Evolutionary conservation across 2,888 invertebrate genomes (phyloP), one percentile per base, ranked within the genome.

Genomic region (Bedellia somnulentella): DNA sequence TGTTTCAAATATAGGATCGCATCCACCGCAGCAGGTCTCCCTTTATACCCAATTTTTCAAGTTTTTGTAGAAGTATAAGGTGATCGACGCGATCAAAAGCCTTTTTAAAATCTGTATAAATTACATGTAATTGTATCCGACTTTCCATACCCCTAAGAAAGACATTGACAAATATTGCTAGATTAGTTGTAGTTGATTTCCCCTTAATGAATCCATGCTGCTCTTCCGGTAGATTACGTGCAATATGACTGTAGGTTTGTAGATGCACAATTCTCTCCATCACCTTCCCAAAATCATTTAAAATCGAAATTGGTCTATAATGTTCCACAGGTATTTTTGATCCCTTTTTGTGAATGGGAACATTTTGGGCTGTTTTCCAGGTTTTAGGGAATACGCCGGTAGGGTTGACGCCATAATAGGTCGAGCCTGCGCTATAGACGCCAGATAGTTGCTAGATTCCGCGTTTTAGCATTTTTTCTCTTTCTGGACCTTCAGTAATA

Each of bases 71-170:
- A 5, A 27, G 16, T 5, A 15, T 9, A 5, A 4, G 8, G 12
- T 27, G 27, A 4, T 15, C 6, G 6, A 27, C 17, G 8, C 17
- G 15, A 10, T 16, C 27, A n/a, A 27, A 27, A 11, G 27, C 27
- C 11, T 27, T 27, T 5, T 15, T 16, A 11, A 16, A 27, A 11
- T 26, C 24, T 10, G 28, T 30, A 24, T 34, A 31, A 21, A 29
- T 16, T 10, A 24, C n/a, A 16, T 17, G 28, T n/a, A 16, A 15
- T 8, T 18, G 18, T 5, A 6, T 5, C 5, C 18, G 5, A 9
- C 5, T 6, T 5, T 18, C 9, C 18, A 18, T 18, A 15, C 9
- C 5, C 5, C 9, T 27, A 2, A 27, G 16, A 12, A 31, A 6
- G 13, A 3, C 2, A 11, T 30, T 16, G 11, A 15, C 10, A 12